Evolutionary conservation across 2,797 vertebrate genomes (phyloP).

Genomic region (Typhlichthys eigenmanni): DNA sequence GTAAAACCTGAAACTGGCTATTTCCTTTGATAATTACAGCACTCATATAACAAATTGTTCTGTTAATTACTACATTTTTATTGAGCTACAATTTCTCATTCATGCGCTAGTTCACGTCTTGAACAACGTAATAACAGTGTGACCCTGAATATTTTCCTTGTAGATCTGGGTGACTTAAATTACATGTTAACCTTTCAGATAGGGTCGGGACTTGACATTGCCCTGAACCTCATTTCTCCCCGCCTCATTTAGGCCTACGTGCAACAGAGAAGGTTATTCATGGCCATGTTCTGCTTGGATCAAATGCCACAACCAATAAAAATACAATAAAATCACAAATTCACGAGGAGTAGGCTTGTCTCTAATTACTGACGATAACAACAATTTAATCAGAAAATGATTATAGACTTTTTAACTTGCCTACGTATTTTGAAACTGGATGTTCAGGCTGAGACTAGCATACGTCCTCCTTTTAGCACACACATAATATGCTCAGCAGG

Average conservation of each 20-base stretch:
- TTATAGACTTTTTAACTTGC: too few species aligned
- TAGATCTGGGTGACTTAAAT: conserved; percentile 25
- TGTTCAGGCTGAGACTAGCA: too few species aligned
- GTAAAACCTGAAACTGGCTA: conserved; percentile 54
- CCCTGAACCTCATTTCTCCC: conserved; percentile 58
- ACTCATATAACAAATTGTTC: conserved; percentile 38
- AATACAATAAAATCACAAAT: conserved; percentile 26
- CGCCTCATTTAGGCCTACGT: conserved; percentile 65
- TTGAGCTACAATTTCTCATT: conserved; percentile 41
- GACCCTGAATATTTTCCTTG: background rate
- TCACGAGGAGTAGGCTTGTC: conserved; percentile 10
- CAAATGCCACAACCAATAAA: conserved; percentile 30
- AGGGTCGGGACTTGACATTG: conserved; percentile 56
- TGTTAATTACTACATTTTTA: conserved; percentile 43
- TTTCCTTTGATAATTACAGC: conserved; percentile 48
- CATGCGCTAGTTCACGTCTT: conserved; percentile 33
- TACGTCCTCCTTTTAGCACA: too few species aligned
- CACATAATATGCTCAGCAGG: too few species aligned
- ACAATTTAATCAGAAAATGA: too few species aligned
- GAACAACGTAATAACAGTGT: background rate
- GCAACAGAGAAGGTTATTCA: conserved; percentile 64
- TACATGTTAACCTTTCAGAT: conserved; percentile 18
- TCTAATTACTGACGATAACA: too few species aligned
- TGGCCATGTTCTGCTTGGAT: conserved; percentile 18
- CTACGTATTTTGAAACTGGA: too few species aligned